Evolutionary conservation across 2,888 invertebrate species (phyloP).

Genomic region (Flexamia atlantica): DNA sequence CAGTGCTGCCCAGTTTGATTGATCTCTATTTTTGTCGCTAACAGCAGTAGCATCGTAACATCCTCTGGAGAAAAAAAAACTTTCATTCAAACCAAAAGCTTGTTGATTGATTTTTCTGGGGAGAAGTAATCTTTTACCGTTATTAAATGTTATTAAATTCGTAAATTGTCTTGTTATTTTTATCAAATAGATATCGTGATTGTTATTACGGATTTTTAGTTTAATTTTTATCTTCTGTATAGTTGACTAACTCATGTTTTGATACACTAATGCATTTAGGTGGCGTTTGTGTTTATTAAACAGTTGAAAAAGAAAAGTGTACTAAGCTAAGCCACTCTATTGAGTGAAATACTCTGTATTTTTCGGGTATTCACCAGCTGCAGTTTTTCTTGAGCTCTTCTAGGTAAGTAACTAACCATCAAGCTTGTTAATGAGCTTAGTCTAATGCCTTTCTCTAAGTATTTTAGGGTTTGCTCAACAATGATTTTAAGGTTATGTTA

Average conservation of each 20-base stretch:
- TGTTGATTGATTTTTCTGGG: conserved; percentile 57
- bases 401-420: no score
- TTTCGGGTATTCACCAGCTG: no score
- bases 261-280: background rate
- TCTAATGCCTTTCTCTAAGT: no score
- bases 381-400: no score
- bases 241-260: background rate
- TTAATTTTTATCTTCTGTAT: background rate
- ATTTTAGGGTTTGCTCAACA: background rate
- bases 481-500: background rate
- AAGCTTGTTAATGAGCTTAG: no score
- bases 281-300: background rate
- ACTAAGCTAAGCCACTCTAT: background rate
- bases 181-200: background rate
- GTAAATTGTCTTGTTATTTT: background rate
- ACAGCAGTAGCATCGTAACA: conserved; percentile 25
- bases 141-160: background rate
- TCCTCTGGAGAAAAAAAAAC: conserved; percentile 5
- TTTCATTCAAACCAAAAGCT: conserved; percentile 53
- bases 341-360: conserved; percentile 1
- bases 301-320: background rate
- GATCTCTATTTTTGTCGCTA: conserved; percentile 29
- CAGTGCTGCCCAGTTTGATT: background rate
- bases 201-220: background rate
- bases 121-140: background rate